Base-by-base conservation (phyloP, 37 sponge, comb jelly and placozoan genomes). In the Halichondria panicea region DNA sequence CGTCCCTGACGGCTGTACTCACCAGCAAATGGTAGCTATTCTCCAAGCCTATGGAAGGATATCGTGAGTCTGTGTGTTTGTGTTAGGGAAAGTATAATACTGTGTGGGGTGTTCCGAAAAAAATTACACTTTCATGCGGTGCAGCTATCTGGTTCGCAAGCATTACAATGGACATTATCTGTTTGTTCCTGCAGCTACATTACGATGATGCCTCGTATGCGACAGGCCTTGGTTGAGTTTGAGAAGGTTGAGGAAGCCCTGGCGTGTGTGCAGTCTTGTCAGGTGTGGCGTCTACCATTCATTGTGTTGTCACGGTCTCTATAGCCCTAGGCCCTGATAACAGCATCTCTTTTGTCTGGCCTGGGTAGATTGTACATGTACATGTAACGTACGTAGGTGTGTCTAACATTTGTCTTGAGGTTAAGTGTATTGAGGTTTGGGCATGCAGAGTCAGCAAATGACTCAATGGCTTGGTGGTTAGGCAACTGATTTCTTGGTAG, bases 1-100 rank as follows among this genome's bases (percentile, higher is more conserved):
- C 21, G 91, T 94, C 4, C 91, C 95, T n/a, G 95, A 94, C 44
- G 95, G 95, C n/a, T 90, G 91, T 46, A 90, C 85, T 21, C 83
- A 78, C 67, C 82, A 81, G 40, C 73, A 81, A 64, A 80, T 94
- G 71, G 46, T 87, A 3, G 79, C 71, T 31, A 12, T 74, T 18
- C 80, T 94, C 32, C 32, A 63, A 11, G 81, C 83, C 19, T 94
- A 84, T 74, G 95, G 95, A 25, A 87, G 80, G 44, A 90, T 94
- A 43, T 68, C 77, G 95, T 94, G 70, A 81, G 83, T 66, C 34
- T 6, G 11, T 46, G 19, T 73, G 52, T 71, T 34, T 34, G 27
- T 31, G 68, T 19, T 18, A 24, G 35, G 64, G 7, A 15, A 30
- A 33, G 64, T 40, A 18, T 12, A n/a, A n/a, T 59, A 8, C 28